Evolutionary conservation across 2,797 vertebrate species (phyloP).

Genomic region (Glossophaga mutica): DNA sequence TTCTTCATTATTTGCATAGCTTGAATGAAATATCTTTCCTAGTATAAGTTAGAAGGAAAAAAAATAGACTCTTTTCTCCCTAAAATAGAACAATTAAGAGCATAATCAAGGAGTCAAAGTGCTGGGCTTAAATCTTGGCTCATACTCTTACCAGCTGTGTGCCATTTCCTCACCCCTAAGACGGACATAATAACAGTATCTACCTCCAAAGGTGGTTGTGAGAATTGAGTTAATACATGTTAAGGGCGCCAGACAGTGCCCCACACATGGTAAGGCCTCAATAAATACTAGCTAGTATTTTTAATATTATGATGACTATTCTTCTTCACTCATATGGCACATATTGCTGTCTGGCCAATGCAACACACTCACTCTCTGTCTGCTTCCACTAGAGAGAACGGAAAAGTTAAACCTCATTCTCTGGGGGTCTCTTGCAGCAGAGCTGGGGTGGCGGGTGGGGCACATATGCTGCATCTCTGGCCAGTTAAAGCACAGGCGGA

Average conservation of each 20-base stretch:
- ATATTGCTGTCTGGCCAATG: background rate
- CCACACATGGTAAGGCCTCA: background rate
- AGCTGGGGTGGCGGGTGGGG: background rate
- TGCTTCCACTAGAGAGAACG: background rate
- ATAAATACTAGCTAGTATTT: background rate
- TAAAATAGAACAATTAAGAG: background rate
- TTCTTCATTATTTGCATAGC: background rate
- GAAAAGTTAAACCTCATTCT: background rate
- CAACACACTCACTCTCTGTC: background rate
- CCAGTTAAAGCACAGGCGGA: background rate
- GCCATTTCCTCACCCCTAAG: background rate
- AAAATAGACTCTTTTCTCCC: background rate
- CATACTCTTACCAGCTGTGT: background rate
- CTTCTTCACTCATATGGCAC: background rate
- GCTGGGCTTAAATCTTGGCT: background rate
- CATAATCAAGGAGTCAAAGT: background rate
- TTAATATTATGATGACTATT: background rate
- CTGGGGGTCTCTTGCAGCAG: background rate
- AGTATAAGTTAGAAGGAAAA: background rate
- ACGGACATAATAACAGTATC: background rate
- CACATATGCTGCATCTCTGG: background rate
- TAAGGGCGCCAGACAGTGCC: background rate
- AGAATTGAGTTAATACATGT: background rate
- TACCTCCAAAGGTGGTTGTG: background rate
- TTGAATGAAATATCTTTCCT: background rate